phyloP scores from a whole-genome alignment of 2,797 vertebrate genomes.

The Cygnus olor region DNA sequence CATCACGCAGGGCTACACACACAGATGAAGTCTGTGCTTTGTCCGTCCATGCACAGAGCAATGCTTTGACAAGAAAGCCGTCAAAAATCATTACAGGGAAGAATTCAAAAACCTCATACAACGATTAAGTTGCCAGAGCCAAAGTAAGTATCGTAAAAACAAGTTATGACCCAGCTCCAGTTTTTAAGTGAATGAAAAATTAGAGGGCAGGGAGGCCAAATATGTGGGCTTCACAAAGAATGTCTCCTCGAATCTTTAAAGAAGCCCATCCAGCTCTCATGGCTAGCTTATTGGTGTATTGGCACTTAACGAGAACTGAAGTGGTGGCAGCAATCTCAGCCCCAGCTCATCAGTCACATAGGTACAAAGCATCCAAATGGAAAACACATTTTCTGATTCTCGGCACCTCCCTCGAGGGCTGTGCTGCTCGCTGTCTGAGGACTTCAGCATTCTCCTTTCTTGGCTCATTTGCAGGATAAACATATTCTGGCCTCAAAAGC shows the following conservation, averaged over 20 bases:
- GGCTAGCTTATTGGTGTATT: background rate
- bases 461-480: conserved; percentile 52
- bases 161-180: background rate
- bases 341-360: background rate
- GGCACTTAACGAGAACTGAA: background rate
- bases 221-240: conserved; percentile 34
- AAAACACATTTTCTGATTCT: conserved; percentile 27
- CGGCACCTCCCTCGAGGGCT: background rate
- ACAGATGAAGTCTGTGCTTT: background rate
- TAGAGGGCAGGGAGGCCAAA: conserved; percentile 28
- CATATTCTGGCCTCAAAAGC: conserved; percentile 18
- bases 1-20: background rate
- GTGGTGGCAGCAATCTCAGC: background rate
- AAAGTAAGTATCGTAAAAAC: conserved; percentile 22
- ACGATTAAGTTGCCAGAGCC: background rate
- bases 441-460: background rate
- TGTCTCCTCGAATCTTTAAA: background rate
- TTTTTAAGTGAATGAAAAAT: conserved; percentile 56
- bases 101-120: conserved; percentile 12
- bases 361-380: conserved; percentile 33
- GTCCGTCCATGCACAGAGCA: background rate
- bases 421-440: background rate
- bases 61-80: background rate
- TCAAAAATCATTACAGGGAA: background rate
- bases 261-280: background rate